phyloP scores from a whole-genome alignment of 2,113 vertebrate species.

The Carassius auratus region DNA sequence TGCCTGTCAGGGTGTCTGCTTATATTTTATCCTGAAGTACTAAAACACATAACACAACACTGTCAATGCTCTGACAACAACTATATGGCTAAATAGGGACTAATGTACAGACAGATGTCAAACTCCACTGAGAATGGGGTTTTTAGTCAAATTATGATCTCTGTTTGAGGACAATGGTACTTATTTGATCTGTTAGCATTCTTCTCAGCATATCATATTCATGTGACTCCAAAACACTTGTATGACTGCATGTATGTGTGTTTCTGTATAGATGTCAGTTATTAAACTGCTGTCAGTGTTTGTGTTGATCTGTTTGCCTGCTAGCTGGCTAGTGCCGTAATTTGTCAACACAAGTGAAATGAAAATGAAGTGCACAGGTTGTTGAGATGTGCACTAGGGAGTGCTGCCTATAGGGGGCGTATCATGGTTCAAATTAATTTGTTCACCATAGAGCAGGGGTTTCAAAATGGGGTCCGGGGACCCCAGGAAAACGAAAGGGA shows the following conservation, averaged over 20 bases:
- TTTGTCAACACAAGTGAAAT: conserved; percentile 17
- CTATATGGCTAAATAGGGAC: neutral
- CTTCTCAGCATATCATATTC: neutral
- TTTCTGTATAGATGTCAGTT: neutral
- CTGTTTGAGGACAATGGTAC: neutral
- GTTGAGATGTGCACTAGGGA: neutral
- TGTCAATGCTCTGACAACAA: neutral
- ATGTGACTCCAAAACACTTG: neutral
- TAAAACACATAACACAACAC: conserved; percentile 10
- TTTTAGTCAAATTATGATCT: neutral
- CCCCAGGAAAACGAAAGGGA: neutral
- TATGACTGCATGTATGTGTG: no score
- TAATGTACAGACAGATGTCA: neutral
- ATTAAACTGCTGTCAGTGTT: neutral
- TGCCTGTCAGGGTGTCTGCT: neutral
- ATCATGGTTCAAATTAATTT: neutral
- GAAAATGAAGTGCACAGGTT: neutral
- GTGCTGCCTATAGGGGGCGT: neutral
- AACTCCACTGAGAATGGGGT: neutral
- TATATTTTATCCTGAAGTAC: neutral
- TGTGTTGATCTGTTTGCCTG: neutral
- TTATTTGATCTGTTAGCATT: neutral
- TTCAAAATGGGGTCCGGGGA: neutral
- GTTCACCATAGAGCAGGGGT: neutral
- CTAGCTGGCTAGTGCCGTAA: neutral